Conservation (phyloP, 2,113 vertebrate species). For the Rynchops niger region DNA sequence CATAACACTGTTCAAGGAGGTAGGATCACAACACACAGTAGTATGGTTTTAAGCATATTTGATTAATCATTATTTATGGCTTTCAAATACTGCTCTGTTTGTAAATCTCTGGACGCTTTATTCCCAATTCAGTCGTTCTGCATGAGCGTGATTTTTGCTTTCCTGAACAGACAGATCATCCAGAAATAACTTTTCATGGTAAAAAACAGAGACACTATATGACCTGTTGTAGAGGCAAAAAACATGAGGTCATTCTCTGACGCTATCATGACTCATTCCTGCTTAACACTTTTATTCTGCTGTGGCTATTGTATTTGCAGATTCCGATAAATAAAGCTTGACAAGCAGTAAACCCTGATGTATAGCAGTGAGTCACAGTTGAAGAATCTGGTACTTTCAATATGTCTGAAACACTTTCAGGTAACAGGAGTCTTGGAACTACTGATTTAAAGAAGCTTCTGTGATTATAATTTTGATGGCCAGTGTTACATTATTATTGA, state of each 20-base stretch:
- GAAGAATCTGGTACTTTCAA: not conserved
- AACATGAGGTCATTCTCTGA: not conserved
- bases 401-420: not conserved
- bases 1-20: not conserved
- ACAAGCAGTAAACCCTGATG: not conserved
- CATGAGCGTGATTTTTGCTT: not conserved
- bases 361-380: not conserved
- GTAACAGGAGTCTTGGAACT: not conserved
- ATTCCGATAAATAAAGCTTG: conserved; percentile 33
- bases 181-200: not conserved
- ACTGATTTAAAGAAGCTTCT: not conserved
- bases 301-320: not conserved
- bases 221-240: not conserved
- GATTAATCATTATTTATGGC: not conserved
- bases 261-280: conserved; percentile 15
- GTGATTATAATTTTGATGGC: not conserved
- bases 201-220: not conserved
- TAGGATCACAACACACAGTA: not conserved
- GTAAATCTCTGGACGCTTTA: not conserved
- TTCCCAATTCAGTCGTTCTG: not conserved
- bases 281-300: not conserved
- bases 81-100: not conserved
- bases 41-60: not conserved
- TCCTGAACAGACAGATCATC: not conserved
- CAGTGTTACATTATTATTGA: not conserved